Conservation (phyloP, 2,888 invertebrate species). For the Miltochrista miniata region DNA sequence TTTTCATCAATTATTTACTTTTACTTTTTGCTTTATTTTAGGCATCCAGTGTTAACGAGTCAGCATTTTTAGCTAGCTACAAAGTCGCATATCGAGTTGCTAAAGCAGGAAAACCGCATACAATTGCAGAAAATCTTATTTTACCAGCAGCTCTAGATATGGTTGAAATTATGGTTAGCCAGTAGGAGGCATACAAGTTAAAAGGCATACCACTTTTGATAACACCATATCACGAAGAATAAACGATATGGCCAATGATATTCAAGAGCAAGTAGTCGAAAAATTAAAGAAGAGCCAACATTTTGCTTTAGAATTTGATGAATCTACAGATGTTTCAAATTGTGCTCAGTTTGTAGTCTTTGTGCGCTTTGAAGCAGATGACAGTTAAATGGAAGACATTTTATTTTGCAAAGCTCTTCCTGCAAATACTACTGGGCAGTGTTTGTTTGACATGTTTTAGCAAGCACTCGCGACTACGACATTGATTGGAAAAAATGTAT, state of each 20-base stretch:
- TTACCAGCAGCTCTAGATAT: neutral
- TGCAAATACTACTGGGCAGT: slow-evolving; percentile 30
- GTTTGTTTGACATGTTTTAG: slow-evolving; percentile 9
- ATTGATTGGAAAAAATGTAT: slow-evolving; percentile 22
- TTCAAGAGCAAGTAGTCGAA: slow-evolving; percentile 24
- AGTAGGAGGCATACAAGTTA: slow-evolving; percentile 19
- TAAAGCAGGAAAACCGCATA: slow-evolving; percentile 33
- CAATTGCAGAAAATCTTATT: slow-evolving; percentile 16
- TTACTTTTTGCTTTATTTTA: neutral
- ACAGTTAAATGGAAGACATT: slow-evolving; percentile 31
- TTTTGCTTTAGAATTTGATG: slow-evolving; percentile 41
- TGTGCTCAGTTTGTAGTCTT: slow-evolving; percentile 33
- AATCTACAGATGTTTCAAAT: slow-evolving; percentile 37
- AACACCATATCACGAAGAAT: slow-evolving; percentile 30
- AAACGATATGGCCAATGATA: slow-evolving; percentile 35
- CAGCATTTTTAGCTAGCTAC: slow-evolving; percentile 13
- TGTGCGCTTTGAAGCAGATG: slow-evolving; percentile 39
- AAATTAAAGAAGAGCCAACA: slow-evolving; percentile 22
- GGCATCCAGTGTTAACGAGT: slow-evolving; percentile 21
- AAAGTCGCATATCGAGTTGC: slow-evolving; percentile 11
- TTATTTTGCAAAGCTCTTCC: slow-evolving; percentile 39
- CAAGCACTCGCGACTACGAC: neutral
- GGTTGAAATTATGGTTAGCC: slow-evolving; percentile 4
- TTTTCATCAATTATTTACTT: no score
- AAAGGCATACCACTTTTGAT: slow-evolving; percentile 26